A percentile compares a stretch with the other conserved stretches of the same genome.
These are phyloP conservation scores for Gavia stellata DNA, from an alignment of 2,113 vertebrate genomes.

Conservation along the genomic window DNA sequence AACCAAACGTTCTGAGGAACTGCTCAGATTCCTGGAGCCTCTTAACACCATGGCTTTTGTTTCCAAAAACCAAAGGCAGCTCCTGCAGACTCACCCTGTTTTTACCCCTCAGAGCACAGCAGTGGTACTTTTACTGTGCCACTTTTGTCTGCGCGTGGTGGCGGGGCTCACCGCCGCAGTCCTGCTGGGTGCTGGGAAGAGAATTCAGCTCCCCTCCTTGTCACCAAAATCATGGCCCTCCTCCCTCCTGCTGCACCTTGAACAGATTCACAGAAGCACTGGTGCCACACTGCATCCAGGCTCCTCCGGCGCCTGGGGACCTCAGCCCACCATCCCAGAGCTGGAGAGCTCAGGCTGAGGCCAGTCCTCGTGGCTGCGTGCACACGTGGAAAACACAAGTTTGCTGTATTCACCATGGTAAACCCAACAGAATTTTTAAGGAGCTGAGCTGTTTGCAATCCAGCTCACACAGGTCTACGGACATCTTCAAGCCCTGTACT, in stretches of 20 bases:
- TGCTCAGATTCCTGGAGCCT: not conserved
- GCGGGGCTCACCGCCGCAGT: rapidly evolving
- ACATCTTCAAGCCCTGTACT: not conserved
- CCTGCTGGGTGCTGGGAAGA: rapidly evolving
- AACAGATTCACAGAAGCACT: not conserved
- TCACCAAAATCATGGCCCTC: not conserved
- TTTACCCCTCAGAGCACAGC: not conserved
- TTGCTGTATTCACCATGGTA: not conserved
- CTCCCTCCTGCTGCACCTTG: not conserved
- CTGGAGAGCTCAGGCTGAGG: not conserved
- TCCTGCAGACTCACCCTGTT: not conserved
- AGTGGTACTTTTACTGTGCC: rapidly evolving
- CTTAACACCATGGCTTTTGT: not conserved
- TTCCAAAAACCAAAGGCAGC: not conserved
- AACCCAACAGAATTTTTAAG: not conserved
- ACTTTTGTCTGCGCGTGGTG: rapidly evolving
- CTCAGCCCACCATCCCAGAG: not conserved
- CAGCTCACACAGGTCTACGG: not conserved
- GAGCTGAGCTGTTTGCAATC: not conserved
- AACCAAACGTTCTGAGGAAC: not conserved
- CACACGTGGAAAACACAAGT: not conserved
- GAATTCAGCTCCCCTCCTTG: not conserved
- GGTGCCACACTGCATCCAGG: not conserved
- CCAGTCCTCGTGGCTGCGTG: not conserved
- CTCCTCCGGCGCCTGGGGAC: not conserved